Base-by-base conservation (phyloP, 2,797 vertebrate genomes). In the Cygnus olor region DNA sequence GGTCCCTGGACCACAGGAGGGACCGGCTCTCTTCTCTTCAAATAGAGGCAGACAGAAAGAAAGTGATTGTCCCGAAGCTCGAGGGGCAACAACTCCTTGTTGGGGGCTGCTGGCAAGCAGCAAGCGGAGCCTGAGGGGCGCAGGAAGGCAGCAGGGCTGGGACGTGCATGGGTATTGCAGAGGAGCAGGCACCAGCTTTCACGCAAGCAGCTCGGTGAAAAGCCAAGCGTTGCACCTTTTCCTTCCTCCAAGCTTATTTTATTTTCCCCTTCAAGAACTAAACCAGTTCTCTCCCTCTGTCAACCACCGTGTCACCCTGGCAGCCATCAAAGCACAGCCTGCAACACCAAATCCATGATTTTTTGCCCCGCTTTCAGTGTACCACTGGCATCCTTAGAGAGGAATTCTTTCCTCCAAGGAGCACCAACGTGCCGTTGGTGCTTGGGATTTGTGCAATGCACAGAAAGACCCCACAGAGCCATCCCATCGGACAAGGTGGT, bases 231-330 rank as follows among this genome's bases (percentile, higher is more conserved):
- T n/a, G 58, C 22, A 5, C 12, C 65, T 20, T 57, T 17, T 30
- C n/a, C n/a, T 42, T 49, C 57, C 57, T 53, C 38, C 53, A 42
- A 36, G 21, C 7, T 21, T 18, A 17, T 30, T 21, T 10, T 51
- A 47, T 51, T 34, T 19, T 16, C 15, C 12, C 24, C 30, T 24
- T 4, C 1, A 58, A 20, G 19, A 14, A 11, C 32, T 6, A 6
- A 32, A 57, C 10, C 58, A 44, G 14, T 2, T 20, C 36, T 45
- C 53, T 18, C n/a, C 3, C 30, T 53, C 53, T 11, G 4, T 14
- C 28, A 22, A 9, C 4, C n/a, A 19, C 36, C 8, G 0, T 1
- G 18, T 30, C 5, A 4, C 0, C 4, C 19, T 4, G 7, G 38
- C 56, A 60, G 12, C 19, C 11, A 14, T 3, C 71, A 32, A 34